Conservation (phyloP, 2,888 invertebrate species). For the Tinea trinotella region DNA sequence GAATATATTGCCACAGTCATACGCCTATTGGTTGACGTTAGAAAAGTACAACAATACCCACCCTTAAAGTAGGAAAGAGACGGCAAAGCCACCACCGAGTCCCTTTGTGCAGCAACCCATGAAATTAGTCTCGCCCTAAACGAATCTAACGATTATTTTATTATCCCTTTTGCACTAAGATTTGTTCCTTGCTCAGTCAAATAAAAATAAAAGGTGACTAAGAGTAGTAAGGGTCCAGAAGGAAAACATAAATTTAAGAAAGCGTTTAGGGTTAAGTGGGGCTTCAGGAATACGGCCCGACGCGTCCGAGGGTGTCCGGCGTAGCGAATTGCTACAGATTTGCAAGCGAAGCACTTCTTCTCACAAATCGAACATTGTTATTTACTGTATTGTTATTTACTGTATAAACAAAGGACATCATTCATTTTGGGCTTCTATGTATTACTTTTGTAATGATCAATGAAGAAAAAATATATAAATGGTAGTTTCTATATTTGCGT, state of each 20-base stretch:
- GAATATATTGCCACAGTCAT: background rate
- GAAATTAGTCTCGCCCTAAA: conserved; percentile 71
- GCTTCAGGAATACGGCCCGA: conserved; percentile 52
- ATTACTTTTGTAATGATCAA: too few species aligned
- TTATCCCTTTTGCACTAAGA: conserved; percentile 71
- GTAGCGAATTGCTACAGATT: conserved; percentile 13
- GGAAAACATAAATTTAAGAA: conserved; percentile 52
- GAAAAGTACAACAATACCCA: conserved; percentile 33
- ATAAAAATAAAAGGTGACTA: conserved; percentile 72
- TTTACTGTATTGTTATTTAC: background rate
- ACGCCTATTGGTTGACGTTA: conserved; percentile 43
- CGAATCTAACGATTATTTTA: conserved; percentile 73
- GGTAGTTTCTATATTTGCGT: too few species aligned
- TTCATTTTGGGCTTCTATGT: too few species aligned
- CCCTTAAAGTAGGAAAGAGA: conserved; percentile 10
- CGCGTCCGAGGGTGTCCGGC: conserved; percentile 25
- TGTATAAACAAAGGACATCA: too few species aligned
- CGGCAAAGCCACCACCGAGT: conserved; percentile 41
- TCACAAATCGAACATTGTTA: background rate
- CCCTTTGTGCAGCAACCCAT: conserved; percentile 68
- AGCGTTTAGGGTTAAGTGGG: conserved; percentile 48
- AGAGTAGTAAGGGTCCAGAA: conserved; percentile 63
- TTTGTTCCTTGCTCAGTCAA: conserved; percentile 73
- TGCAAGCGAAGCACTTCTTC: background rate
- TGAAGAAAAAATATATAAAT: too few species aligned